Base-by-base conservation (phyloP, 2,888 invertebrate species). In the Emmelina monodactyla region DNA sequence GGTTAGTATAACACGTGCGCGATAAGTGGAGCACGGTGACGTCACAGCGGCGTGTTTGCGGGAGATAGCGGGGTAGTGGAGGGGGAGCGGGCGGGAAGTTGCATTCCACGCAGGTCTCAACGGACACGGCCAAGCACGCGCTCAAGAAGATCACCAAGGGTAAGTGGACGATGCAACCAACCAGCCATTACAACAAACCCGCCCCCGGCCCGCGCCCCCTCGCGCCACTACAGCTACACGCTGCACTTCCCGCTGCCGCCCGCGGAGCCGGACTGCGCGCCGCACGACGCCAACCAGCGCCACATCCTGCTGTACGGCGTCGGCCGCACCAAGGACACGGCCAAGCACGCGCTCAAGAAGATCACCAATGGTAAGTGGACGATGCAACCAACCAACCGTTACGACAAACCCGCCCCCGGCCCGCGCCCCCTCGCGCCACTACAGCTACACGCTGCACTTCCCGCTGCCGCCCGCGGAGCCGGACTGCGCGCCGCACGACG, bases 271-370 rank as follows among this genome's bases (percentile, higher is more conserved):
- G 81, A 81, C 37, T 75, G 76, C 50, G 64, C 87, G 31, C 88
- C 89, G 40, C 97, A 97, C 60, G 97, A 98, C 62, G 93, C 94
- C 52, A 98, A 98, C 78, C 98, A 99, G 68, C 83, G 99, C 0
- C 93, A 97, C 55, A 92, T 97, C 14, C 76, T 98, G 32, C 79
- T 99, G 28, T 99, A 96, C 58, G 98, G 99, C 6, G 96, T 97
- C 0, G 97, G 96, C n/a, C n/a, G n/a, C n/a, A n/a, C n/a, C n/a
- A n/a, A n/a, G n/a, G n/a, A n/a, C n/a, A n/a, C n/a, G n/a, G 92
- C 93, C 0, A 82, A 91, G 38, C 91, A 92, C 50, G 84, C 87
- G 1, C 86, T 93, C 1, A 93, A 92, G 57, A 92, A 91, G 62
- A 88, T 92, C 82, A 88, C 89, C 1, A 93, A 93, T 62, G 88